Evolutionary conservation across 1,140 invertebrate species (phyloP).

Genomic region (Metopolophium dirhodum): DNA sequence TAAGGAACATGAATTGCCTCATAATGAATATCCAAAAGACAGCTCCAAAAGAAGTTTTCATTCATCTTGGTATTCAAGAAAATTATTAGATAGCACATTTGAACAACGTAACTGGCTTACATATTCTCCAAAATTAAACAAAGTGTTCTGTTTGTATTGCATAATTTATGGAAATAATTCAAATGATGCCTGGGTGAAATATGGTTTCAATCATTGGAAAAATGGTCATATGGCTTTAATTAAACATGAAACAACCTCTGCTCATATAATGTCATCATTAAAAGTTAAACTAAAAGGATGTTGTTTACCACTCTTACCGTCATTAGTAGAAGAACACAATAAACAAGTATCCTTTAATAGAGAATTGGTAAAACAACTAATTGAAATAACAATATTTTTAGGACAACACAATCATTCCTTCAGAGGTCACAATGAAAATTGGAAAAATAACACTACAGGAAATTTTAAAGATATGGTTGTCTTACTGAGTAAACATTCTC

Average conservation of each 20-base stretch:
- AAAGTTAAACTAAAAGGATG: not conserved
- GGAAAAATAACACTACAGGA: not conserved
- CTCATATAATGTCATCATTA: constrained; percentile 13
- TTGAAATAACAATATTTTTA: not conserved
- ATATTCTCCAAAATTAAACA: not conserved
- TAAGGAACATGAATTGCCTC: not conserved
- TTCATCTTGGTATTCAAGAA: not conserved
- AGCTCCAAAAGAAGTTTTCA: no score
- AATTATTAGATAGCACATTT: not conserved
- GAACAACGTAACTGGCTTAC: not conserved
- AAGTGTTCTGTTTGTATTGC: constrained; percentile 1
- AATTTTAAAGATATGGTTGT: not conserved
- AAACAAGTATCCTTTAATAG: not conserved
- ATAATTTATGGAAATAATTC: constrained; percentile 1
- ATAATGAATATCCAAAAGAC: not conserved
- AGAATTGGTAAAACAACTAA: not conserved
- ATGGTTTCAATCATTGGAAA: not conserved
- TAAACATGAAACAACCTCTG: constrained; percentile 2
- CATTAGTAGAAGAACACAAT: not conserved
- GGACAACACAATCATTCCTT: not conserved
- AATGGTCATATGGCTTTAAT: not conserved
- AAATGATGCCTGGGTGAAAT: not conserved
- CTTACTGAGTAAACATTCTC: not conserved
- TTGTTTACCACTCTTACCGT: not conserved
- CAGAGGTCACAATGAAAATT: constrained; percentile 20